Percentiles rank a stretch among this genome's conserved stretches.
These are phyloP conservation scores for Drosophila lacertosa DNA, from an alignment of 1,140 invertebrate species.

Conservation along the genomic window DNA sequence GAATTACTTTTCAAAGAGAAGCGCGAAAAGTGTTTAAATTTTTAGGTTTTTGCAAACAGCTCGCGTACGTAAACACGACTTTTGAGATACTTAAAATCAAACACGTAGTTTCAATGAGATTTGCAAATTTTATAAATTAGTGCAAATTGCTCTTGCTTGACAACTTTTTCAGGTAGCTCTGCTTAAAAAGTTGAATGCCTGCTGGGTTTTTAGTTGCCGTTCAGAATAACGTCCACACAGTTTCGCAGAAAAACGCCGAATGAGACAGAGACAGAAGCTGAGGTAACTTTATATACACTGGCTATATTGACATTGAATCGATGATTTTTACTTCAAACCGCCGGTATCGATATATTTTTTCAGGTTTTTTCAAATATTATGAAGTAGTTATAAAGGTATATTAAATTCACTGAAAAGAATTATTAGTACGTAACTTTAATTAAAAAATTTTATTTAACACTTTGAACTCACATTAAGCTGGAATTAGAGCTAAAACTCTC, in stretches of 20 bases:
- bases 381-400: neutral
- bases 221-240: constrained; percentile 67
- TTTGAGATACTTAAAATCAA: constrained; percentile 29
- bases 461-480: neutral
- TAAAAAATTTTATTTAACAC: neutral
- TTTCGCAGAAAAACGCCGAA: constrained; percentile 76
- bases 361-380: neutral
- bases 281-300: constrained; percentile 50
- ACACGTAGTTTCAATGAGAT: constrained; percentile 42
- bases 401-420: too few species aligned
- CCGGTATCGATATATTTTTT: constrained; percentile 22
- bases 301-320: constrained; percentile 26
- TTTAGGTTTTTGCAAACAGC: constrained; percentile 19
- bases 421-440: too few species aligned
- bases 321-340: constrained; percentile 17
- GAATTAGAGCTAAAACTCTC: neutral
- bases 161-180: constrained; percentile 59
- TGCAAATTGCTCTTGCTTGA: constrained; percentile 62
- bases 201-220: constrained; percentile 51
- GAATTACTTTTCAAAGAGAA: constrained; percentile 66
- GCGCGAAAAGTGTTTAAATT: constrained; percentile 60
- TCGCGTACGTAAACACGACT: constrained; percentile 46
- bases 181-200: constrained; percentile 59
- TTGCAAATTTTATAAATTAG: constrained; percentile 61
- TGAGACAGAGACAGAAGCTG: constrained; percentile 66